These are phyloP conservation scores for Hemibagrus wyckioides DNA, from an alignment of 2,113 vertebrate genomes.

Conservation along the genomic window DNA sequence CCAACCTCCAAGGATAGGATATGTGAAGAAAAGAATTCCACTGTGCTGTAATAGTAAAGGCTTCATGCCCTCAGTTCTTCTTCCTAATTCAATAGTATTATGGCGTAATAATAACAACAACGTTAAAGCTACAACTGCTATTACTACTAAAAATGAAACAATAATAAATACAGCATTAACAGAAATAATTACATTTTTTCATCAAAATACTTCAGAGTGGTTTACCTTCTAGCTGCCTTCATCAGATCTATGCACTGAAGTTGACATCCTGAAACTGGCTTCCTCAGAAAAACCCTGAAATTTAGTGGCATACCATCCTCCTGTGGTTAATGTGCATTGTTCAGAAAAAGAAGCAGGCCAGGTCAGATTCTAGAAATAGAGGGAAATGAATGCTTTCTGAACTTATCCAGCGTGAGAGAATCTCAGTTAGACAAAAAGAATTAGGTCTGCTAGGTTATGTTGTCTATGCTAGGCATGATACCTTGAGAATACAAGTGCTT, in stretches of 20 bases:
- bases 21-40: no score
- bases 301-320: not conserved
- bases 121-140: no score
- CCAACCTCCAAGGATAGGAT: no score
- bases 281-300: not conserved
- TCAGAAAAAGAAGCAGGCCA: slow-evolving; percentile 23
- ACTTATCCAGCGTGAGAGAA: slow-evolving; percentile 11
- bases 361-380: slow-evolving; percentile 40
- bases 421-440: slow-evolving; percentile 34
- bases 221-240: not conserved
- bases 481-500: slow-evolving; percentile 32
- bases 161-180: not conserved
- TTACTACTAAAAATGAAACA: not conserved
- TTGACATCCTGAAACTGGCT: not conserved
- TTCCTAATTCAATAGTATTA: not conserved
- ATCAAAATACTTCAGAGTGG: not conserved
- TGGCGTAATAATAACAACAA: not conserved
- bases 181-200: not conserved
- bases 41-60: no score
- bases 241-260: not conserved
- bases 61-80: no score
- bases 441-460: not conserved
- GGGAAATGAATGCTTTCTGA: slow-evolving; percentile 22
- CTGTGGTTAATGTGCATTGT: slow-evolving; percentile 34
- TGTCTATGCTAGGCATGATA: slow-evolving; percentile 13